phyloP scores from a whole-genome alignment of 2,797 vertebrate species.

The Sandelia bainsii region DNA sequence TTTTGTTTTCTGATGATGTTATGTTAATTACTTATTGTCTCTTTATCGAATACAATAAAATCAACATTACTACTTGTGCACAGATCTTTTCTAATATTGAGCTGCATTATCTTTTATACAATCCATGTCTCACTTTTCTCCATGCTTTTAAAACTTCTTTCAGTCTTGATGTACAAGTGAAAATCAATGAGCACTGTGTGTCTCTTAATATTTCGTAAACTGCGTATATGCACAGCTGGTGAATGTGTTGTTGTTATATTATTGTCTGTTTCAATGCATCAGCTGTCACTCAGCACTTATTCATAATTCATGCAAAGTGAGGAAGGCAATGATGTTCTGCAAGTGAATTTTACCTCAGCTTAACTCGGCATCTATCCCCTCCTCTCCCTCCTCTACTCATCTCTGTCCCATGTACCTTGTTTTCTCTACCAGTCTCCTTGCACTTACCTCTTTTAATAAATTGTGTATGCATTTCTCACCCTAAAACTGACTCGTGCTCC shows the following conservation, averaged over 20 bases:
- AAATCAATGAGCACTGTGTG: slow-evolving; percentile 43
- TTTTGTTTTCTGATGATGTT: slow-evolving; percentile 21
- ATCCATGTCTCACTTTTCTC: slow-evolving; percentile 28
- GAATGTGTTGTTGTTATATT: slow-evolving; percentile 20
- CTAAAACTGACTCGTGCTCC: slow-evolving; percentile 46
- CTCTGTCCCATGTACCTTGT: slow-evolving; percentile 31
- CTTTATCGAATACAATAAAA: slow-evolving; percentile 32
- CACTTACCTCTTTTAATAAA: slow-evolving; percentile 62
- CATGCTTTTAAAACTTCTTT: slow-evolving; percentile 33
- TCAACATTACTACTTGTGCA: slow-evolving; percentile 8
- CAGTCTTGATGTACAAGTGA: slow-evolving; percentile 39
- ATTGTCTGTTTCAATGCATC: slow-evolving; percentile 55
- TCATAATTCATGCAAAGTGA: slow-evolving; percentile 73
- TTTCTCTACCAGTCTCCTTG: slow-evolving; percentile 22
- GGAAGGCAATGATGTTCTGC: slow-evolving; percentile 56
- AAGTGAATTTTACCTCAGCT: slow-evolving; percentile 64
- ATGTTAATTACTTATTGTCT: slow-evolving; percentile 35
- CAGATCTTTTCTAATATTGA: slow-evolving; percentile 17
- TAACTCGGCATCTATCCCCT: slow-evolving; percentile 51
- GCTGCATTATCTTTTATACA: slow-evolving; percentile 26
- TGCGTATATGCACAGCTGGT: slow-evolving; percentile 13
- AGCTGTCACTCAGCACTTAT: slow-evolving; percentile 56
- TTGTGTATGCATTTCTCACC: slow-evolving; percentile 46
- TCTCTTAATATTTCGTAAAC: slow-evolving; percentile 45
- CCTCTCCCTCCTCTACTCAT: slow-evolving; percentile 24